phyloP scores from a whole-genome alignment of 2,888 invertebrate genomes.

The Trachelus tabidus region DNA sequence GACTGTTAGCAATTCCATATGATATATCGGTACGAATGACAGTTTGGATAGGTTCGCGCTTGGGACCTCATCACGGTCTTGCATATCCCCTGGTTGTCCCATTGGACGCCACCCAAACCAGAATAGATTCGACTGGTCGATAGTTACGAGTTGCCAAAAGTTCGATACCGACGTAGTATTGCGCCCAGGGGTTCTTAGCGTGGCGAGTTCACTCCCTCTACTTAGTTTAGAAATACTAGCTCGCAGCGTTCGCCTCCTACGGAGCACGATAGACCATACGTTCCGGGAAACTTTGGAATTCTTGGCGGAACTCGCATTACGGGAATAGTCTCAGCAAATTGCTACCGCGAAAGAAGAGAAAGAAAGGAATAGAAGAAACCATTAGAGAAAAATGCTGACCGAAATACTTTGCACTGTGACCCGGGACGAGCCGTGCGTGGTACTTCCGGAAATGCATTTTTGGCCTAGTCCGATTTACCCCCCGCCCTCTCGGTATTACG shows the following conservation, averaged over 20 bases:
- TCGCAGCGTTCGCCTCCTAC: neutral
- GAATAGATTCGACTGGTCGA: conserved; percentile 32
- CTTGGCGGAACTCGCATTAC: conserved; percentile 43
- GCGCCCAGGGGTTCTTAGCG: conserved; percentile 14
- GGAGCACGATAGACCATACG: conserved; percentile 2
- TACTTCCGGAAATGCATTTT: neutral
- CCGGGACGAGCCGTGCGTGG: neutral
- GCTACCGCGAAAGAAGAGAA: conserved; percentile 28
- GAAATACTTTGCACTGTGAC: neutral
- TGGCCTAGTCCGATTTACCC: too few relatives aligned
- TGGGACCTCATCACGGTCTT: conserved; percentile 23
- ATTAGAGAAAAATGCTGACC: neutral
- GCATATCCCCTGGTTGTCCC: conserved; percentile 10
- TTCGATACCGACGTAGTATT: conserved; percentile 34
- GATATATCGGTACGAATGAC: conserved; percentile 16
- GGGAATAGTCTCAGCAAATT: conserved; percentile 40
- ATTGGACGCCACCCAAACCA: conserved; percentile 33
- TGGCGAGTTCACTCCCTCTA: conserved; percentile 1
- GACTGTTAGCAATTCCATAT: neutral
- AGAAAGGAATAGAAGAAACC: neutral
- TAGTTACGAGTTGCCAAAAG: conserved; percentile 51
- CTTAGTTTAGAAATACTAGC: conserved; percentile 12
- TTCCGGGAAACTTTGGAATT: conserved; percentile 41
- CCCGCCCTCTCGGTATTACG: neutral
- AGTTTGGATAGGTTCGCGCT: conserved; percentile 13